Percentiles rank a stretch among this genome's conserved stretches.
Evolutionary conservation across 2,113 vertebrate species (phyloP).

Genomic region (Trematocara stigmaticum): DNA sequence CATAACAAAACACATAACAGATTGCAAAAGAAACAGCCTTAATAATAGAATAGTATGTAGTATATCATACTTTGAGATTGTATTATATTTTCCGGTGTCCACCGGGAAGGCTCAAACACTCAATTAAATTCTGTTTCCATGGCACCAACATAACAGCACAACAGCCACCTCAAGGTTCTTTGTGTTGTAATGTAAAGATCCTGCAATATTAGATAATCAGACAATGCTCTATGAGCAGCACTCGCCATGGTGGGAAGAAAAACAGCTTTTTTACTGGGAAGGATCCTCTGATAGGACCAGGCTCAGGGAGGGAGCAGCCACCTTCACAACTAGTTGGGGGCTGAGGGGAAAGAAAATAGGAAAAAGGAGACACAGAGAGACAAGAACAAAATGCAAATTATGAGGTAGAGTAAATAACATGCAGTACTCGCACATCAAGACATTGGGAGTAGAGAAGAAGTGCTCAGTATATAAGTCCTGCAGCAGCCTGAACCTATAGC

Average conservation of each 20-base stretch:
- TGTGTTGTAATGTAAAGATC: not conserved
- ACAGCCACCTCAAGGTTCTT: accelerated
- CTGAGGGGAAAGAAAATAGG: accelerated
- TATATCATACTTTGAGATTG: not conserved
- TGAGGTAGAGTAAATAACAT: not conserved
- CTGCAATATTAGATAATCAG: not conserved
- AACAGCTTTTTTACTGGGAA: accelerated
- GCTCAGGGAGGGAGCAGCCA: not conserved
- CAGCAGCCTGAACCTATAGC: not conserved
- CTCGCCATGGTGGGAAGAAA: accelerated
- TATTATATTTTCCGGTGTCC: not conserved
- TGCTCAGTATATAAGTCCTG: not conserved
- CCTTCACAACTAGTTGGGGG: not conserved
- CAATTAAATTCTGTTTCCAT: not conserved
- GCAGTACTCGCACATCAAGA: not conserved
- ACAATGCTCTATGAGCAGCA: accelerated
- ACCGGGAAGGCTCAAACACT: accelerated
- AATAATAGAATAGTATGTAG: not conserved
- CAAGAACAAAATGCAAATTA: not conserved
- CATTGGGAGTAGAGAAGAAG: not conserved
- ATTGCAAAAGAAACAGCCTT: not conserved
- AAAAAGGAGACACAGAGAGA: not conserved
- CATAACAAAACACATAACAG: not conserved
- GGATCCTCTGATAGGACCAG: not conserved
- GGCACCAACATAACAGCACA: not conserved